Percentiles rank a stretch among this genome's conserved stretches.
These are phyloP conservation scores for Channa striata DNA, from an alignment of 2,797 vertebrate genomes.

Conservation along the genomic window DNA sequence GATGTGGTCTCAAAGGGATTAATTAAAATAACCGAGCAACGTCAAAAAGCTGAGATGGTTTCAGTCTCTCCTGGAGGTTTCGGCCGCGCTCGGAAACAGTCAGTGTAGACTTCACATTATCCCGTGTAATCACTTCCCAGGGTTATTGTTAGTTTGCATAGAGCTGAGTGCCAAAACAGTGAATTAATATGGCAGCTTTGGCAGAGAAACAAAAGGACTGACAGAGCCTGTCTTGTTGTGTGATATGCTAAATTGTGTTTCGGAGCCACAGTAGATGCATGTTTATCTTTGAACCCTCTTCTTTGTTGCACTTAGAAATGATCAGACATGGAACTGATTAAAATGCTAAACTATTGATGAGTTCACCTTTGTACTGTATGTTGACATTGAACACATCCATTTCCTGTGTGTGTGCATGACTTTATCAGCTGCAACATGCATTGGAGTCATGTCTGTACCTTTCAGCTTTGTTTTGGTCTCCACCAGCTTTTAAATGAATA, in stretches of 20 bases:
- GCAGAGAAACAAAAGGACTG: constrained; percentile 47
- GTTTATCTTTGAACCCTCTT: constrained; percentile 29
- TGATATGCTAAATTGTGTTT: constrained; percentile 39
- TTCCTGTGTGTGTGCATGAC: neutral
- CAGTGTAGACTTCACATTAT: constrained; percentile 14
- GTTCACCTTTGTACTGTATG: neutral
- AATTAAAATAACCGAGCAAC: constrained; percentile 65
- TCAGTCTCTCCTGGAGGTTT: constrained; percentile 30
- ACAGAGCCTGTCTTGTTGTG: constrained; percentile 28
- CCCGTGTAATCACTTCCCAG: constrained; percentile 32
- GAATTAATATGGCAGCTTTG: constrained; percentile 41
- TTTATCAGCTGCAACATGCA: too few species aligned
- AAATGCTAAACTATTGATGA: neutral
- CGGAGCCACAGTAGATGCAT: constrained; percentile 3
- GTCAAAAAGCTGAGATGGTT: constrained; percentile 50
- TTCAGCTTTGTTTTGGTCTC: neutral
- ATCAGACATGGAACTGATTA: neutral
- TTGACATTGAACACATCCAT: neutral
- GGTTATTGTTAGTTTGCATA: constrained; percentile 28
- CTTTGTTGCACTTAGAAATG: constrained; percentile 30
- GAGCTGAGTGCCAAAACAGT: constrained; percentile 39
- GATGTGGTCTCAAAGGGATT: constrained; percentile 59
- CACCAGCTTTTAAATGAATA: neutral
- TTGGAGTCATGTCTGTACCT: neutral
- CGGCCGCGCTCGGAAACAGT: constrained; percentile 17